Percentiles rank a stretch among this genome's conserved stretches.
Conservation (phyloP, 2,888 invertebrate genomes). For the Drosophila mettleri region DNA sequence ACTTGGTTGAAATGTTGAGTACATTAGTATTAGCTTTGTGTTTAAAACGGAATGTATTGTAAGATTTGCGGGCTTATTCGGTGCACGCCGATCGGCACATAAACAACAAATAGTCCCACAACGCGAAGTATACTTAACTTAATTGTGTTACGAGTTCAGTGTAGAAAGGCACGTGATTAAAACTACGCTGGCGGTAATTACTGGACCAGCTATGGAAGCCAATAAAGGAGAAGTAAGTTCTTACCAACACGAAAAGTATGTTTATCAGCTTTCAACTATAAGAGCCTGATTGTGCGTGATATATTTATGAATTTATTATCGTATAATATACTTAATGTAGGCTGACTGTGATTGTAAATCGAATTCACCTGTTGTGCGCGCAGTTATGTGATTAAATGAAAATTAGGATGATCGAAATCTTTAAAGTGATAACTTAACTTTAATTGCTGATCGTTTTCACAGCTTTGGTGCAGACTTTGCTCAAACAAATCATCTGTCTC, state of each 20-base stretch:
- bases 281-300: conserved; percentile 28
- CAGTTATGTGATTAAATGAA: conserved; percentile 26
- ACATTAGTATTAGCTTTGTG: conserved; percentile 25
- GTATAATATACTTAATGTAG: conserved; percentile 19
- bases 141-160: conserved; percentile 16
- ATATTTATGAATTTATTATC: conserved; percentile 41
- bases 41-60: conserved; percentile 55
- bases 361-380: conserved; percentile 14
- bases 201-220: conserved; percentile 43
- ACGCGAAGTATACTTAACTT: conserved; percentile 60
- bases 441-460: background rate
- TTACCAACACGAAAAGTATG: background rate
- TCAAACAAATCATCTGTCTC: conserved; percentile 31
- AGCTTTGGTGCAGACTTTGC: conserved; percentile 1
- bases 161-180: conserved; percentile 13
- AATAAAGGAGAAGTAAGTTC: conserved; percentile 65
- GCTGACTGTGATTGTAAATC: conserved; percentile 29
- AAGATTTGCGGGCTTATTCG: conserved; percentile 63
- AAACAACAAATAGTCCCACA: conserved; percentile 46
- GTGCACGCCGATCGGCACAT: conserved; percentile 60
- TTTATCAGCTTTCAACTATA: conserved; percentile 26
- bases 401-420: conserved; percentile 25
- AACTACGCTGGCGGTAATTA: conserved; percentile 54
- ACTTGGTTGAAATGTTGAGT: conserved; percentile 33
- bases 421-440: conserved; percentile 7